Conservation (phyloP, 2,888 invertebrate species). For the Coleophora flavipennella region DNA sequence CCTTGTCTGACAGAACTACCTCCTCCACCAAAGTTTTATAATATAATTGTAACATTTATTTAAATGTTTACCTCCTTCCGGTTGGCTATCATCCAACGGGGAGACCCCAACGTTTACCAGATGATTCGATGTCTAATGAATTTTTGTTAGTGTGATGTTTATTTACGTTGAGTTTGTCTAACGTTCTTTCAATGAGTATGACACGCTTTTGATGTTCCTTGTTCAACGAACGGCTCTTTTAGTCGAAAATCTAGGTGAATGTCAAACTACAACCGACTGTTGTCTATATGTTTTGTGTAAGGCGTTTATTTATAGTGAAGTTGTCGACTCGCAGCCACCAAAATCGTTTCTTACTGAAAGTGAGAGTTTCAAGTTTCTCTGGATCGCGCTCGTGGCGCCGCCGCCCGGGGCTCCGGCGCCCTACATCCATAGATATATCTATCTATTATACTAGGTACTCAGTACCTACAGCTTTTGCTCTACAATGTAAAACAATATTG, state of each 20-base stretch:
- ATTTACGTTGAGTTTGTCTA: conserved; percentile 22
- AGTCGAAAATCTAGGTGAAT: conserved; percentile 28
- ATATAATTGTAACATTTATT: conserved; percentile 45
- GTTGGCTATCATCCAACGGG: conserved; percentile 64
- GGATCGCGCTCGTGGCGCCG: conserved; percentile 36
- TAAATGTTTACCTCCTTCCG: conserved; percentile 55
- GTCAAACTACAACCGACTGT: conserved; percentile 33
- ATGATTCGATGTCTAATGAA: conserved; percentile 63
- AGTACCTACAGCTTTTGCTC: too few relatives aligned
- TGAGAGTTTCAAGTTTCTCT: conserved; percentile 60
- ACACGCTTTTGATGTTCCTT: conserved; percentile 18
- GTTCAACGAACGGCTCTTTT: conserved; percentile 19
- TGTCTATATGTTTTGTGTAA: conserved; percentile 29
- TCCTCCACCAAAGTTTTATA: too few relatives aligned
- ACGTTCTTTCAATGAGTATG: too few relatives aligned
- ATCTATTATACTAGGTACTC: too few relatives aligned
- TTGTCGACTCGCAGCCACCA: conserved; percentile 41
- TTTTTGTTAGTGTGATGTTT: conserved; percentile 44
- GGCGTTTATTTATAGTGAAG: conserved; percentile 38
- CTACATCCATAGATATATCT: too few relatives aligned
- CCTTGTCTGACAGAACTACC: too few relatives aligned
- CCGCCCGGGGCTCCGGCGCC: neutral
- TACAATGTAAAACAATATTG: too few relatives aligned
- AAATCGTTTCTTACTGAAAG: conserved; percentile 54
- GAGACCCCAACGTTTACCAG: conserved; percentile 61